These are phyloP conservation scores for Leucoraja erinaceus DNA, from an alignment of 2,113 vertebrate species.

Conservation along the genomic window DNA sequence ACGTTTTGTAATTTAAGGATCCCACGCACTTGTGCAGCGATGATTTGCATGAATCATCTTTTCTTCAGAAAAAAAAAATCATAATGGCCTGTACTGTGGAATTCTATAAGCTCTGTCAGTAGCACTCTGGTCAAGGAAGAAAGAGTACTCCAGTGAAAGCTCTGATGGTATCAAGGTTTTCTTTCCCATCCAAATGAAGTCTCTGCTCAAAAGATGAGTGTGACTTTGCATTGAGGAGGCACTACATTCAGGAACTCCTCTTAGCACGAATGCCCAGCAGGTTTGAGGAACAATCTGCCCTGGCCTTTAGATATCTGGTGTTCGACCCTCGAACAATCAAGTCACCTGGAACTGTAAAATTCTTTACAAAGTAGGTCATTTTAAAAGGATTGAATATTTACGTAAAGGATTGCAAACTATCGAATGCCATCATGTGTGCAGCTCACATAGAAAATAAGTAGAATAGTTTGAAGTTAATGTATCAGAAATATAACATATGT, in stretches of 20 bases:
- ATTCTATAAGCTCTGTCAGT: not conserved
- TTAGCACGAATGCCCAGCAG: not conserved
- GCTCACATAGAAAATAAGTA: not conserved
- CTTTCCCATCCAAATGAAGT: not conserved
- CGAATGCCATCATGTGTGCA: not conserved
- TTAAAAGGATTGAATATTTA: not conserved
- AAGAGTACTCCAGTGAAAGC: not conserved
- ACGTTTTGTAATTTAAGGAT: not conserved
- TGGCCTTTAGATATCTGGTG: not conserved
- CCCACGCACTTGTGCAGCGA: not conserved
- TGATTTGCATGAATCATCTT: not conserved
- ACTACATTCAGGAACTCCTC: not conserved
- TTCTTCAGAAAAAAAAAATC: not conserved
- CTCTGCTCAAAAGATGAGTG: not conserved
- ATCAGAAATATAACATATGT: constrained; percentile 19
- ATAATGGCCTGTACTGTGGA: not conserved
- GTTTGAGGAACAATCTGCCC: not conserved
- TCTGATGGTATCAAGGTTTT: not conserved
- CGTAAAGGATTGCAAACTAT: not conserved
- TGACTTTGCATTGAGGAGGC: not conserved
- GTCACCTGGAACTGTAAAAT: not conserved
- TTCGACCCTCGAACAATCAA: not conserved
- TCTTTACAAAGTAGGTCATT: constrained; percentile 22
- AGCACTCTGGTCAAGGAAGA: not conserved
- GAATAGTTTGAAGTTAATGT: constrained; percentile 30